Base-by-base conservation (phyloP, 2,113 vertebrate genomes). In the Cygnus buccinator region DNA sequence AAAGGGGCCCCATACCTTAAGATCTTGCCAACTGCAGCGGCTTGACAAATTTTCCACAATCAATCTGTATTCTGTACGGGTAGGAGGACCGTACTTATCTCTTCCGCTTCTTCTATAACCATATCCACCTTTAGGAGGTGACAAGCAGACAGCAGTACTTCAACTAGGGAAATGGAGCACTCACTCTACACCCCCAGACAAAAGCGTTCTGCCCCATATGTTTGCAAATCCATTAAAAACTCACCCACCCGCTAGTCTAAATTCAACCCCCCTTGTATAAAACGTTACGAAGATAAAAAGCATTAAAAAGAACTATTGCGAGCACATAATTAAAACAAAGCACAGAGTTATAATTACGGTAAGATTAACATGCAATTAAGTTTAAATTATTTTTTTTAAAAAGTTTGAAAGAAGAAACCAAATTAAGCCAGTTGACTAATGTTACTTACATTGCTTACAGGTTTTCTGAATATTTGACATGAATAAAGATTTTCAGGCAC, bases 31-130 rank as follows among this genome's bases (percentile, higher is more conserved):
- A 98, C 99, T 99, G 98, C 99, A 99, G 88, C 99, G 99, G 96
- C 99, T 99, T 92, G 99, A 99, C 96, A 99, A 98, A 97, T 99
- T 99, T 98, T 99, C 99, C 97, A 99, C 99, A 98, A 99, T 99
- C 94, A 99, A 99, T 80, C 99, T 99, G 98, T 99, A 99, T 97
- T 99, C 99, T 84, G 99, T 99, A 96, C 99, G 98, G 75, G 99
- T 99, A 0, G 99, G 99, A 87, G 99, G 99, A 91, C 99, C 99
- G 35, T 99, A 99, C 95, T 99, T 98, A 98, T 99, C 99, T 98
- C 99, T 98, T 97, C 99, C 98, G 96, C 98, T 99, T 97, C 99
- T 99, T 89, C 99, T 99, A 98, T 99, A 99, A 84, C 99, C 99
- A 98, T 98, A 98, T 97, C 99, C 99, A 98, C 98, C 99, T 99